A percentile compares a stretch with the other conserved stretches of the same genome.
phyloP scores from a whole-genome alignment of 2,797 vertebrate genomes.

The Phylloscopus collybita region DNA sequence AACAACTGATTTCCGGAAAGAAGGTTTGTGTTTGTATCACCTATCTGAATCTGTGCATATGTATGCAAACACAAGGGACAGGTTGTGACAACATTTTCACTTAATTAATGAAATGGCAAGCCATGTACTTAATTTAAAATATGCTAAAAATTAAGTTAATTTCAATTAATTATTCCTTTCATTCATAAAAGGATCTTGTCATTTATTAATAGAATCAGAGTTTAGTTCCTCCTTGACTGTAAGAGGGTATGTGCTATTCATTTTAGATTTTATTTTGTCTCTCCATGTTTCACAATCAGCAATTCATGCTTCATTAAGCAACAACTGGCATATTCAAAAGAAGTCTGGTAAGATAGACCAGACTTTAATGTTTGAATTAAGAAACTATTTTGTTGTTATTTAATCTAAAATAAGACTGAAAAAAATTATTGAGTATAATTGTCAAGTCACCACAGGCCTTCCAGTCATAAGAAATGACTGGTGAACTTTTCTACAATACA shows the following conservation, averaged over 20 bases:
- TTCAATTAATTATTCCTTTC: not conserved
- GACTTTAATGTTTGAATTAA: not conserved
- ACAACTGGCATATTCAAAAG: not conserved
- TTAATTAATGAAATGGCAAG: not conserved
- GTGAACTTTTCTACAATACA: not conserved
- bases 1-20: not conserved
- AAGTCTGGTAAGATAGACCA: not conserved
- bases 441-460: not conserved
- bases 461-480: not conserved
- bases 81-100: not conserved
- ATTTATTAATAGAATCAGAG: not conserved
- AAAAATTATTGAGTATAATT: not conserved
- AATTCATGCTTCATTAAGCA: constrained; percentile 14
- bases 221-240: not conserved
- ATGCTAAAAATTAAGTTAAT: not conserved
- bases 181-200: not conserved
- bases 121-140: not conserved
- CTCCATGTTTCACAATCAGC: constrained; percentile 17
- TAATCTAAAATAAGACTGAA: not conserved
- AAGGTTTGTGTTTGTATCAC: not conserved
- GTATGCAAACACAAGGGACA: not conserved
- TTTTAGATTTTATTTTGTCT: constrained; percentile 37
- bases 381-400: not conserved
- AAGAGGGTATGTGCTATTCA: not conserved
- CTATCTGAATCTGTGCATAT: not conserved